phyloP scores from a whole-genome alignment of 1,140 invertebrate species.

The Bombus affinis region DNA sequence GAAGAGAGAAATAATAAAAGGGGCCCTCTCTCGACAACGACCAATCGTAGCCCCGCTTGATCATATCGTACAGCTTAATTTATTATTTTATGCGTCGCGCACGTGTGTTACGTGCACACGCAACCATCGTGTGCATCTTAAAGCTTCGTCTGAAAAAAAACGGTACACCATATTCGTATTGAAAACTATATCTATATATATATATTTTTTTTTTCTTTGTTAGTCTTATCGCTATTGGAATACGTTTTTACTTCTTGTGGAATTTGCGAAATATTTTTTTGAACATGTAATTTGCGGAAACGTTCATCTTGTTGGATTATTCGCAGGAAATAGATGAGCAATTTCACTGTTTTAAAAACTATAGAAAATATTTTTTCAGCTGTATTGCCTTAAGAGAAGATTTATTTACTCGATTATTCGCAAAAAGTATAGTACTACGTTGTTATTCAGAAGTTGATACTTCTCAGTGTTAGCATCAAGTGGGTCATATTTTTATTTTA shows the following conservation, averaged over 20 bases:
- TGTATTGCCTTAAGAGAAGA: too few relatives aligned
- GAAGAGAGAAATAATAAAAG: conserved; percentile 47
- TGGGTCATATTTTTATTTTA: neutral
- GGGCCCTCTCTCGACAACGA: conserved; percentile 46
- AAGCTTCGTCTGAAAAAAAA: neutral
- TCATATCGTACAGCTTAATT: conserved; percentile 71
- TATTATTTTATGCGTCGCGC: conserved; percentile 67
- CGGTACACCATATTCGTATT: neutral
- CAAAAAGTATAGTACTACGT: neutral
- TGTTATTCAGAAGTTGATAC: neutral
- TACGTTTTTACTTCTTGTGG: neutral
- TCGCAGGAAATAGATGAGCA: too few relatives aligned
- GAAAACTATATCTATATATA: neutral
- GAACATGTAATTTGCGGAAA: too few relatives aligned
- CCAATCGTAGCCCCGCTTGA: conserved; percentile 65
- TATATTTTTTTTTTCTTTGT: neutral
- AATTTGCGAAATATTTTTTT: neutral
- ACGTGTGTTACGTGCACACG: conserved; percentile 31
- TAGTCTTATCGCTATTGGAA: fast-evolving
- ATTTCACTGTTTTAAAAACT: too few relatives aligned
- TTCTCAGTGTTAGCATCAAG: neutral
- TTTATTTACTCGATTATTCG: neutral
- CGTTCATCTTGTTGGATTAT: too few relatives aligned
- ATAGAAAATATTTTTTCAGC: neutral
- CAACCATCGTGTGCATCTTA: neutral